Evolutionary conservation across 2,888 invertebrate genomes (phyloP).

Genomic region (Drosophila conformis): DNA sequence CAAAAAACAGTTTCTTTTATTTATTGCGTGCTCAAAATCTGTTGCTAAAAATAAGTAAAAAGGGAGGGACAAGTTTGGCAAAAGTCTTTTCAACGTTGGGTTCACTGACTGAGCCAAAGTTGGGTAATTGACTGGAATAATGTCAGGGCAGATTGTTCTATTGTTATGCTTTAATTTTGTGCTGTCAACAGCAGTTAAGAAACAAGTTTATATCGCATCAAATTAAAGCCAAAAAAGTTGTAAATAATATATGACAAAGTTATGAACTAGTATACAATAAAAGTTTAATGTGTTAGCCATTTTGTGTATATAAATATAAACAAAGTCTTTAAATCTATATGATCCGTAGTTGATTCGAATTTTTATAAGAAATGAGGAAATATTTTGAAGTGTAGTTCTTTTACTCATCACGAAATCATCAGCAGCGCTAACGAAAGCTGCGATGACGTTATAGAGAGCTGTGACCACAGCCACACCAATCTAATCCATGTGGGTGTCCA

Average conservation of each 20-base stretch:
- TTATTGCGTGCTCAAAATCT: conserved; percentile 73
- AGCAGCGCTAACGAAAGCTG: conserved; percentile 27
- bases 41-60: conserved; percentile 67
- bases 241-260: conserved; percentile 16
- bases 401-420: conserved; percentile 40
- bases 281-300: conserved; percentile 12
- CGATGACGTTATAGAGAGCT: conserved; percentile 64
- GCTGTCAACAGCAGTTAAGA: conserved; percentile 8
- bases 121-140: conserved; percentile 56
- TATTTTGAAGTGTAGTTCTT: conserved; percentile 24
- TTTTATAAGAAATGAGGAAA: not conserved
- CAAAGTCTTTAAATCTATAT: not conserved
- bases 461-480: conserved; percentile 6
- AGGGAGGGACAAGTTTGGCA: conserved; percentile 19
- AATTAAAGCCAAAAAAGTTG: conserved; percentile 11
- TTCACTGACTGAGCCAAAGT: conserved; percentile 51
- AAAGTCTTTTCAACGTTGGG: conserved; percentile 17
- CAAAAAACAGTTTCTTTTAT: conserved; percentile 44
- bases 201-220: conserved; percentile 13
- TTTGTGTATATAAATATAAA: not conserved
- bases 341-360: not conserved
- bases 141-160: conserved; percentile 41
- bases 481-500: conserved; percentile 55
- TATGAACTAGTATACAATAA: not conserved
- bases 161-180: conserved; percentile 39